phyloP scores from a whole-genome alignment of 2,113 vertebrate species.

The Myotis brandtii region DNA sequence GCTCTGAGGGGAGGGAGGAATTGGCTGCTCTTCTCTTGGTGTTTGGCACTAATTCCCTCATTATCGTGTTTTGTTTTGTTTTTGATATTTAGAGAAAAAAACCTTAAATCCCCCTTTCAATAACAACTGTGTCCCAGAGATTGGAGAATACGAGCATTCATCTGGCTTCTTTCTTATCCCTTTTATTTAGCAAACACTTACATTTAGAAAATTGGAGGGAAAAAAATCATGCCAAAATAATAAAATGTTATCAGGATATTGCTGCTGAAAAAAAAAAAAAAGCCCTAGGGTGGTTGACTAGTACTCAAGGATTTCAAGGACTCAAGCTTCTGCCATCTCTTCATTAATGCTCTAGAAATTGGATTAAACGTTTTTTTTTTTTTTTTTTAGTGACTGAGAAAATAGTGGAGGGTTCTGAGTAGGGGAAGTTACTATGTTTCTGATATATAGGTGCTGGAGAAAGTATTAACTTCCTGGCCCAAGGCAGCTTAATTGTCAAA shows the following conservation, averaged over 20 bases:
- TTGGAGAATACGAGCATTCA: not conserved
- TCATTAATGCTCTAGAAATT: not conserved
- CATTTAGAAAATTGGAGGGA: not conserved
- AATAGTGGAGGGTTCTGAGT: not conserved
- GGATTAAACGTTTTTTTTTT: not conserved
- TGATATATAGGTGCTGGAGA: not conserved
- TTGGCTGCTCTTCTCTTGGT: not conserved
- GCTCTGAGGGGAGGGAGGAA: not conserved
- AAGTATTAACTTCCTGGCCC: not conserved
- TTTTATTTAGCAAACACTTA: not conserved
- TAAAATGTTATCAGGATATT: not conserved
- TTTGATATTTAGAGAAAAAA: not conserved
- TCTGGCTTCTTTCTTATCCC: not conserved
- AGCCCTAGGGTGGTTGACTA: not conserved
- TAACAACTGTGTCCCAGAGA: not conserved
- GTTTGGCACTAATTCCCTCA: not conserved
- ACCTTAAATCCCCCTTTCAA: not conserved
- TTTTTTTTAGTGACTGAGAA: not conserved
- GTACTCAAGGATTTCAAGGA: not conserved
- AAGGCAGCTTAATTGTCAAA: not conserved
- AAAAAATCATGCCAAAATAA: not conserved
- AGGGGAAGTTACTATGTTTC: not conserved
- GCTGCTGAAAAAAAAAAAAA: not conserved
- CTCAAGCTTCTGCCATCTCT: not conserved
- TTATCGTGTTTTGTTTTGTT: not conserved